These are phyloP conservation scores for Scarus forsteni DNA, from an alignment of 2,797 vertebrate species.

Conservation along the genomic window DNA sequence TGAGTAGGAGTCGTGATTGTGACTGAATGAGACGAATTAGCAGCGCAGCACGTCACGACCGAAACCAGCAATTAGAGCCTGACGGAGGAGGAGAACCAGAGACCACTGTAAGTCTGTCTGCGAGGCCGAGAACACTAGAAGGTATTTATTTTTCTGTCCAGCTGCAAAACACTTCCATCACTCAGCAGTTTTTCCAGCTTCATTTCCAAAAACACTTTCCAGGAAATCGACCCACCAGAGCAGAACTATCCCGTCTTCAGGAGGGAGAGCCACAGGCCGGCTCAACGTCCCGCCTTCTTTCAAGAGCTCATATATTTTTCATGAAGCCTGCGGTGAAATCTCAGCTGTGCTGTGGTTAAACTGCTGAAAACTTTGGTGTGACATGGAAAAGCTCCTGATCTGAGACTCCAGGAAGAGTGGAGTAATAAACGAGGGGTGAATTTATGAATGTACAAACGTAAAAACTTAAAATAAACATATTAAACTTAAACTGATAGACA, in stretches of 20 bases:
- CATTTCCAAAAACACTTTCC: slow-evolving; percentile 11
- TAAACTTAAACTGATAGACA: too few species aligned
- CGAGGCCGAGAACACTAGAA: neutral
- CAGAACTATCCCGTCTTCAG: neutral
- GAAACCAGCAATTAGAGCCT: slow-evolving; percentile 21
- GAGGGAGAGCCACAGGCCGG: neutral
- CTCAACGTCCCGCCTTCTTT: neutral
- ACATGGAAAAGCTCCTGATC: slow-evolving; percentile 11
- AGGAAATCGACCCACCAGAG: neutral
- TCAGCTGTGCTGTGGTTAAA: neutral
- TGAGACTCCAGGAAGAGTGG: slow-evolving; percentile 1
- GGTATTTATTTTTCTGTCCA: neutral
- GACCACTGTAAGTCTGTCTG: too few species aligned
- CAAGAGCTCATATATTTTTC: neutral
- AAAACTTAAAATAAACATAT: too few species aligned
- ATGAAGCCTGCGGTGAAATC: neutral
- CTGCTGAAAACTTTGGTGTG: neutral
- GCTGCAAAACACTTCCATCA: neutral
- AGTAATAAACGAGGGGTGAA: neutral
- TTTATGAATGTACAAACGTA: too few species aligned
- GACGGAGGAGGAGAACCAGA: neutral
- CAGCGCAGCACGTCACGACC: neutral
- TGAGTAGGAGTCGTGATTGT: slow-evolving; percentile 9
- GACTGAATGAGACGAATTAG: slow-evolving; percentile 28
- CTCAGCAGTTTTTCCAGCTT: neutral